phyloP scores from a whole-genome alignment of 2,113 vertebrate species.

The Puffinus mauretanicus region DNA sequence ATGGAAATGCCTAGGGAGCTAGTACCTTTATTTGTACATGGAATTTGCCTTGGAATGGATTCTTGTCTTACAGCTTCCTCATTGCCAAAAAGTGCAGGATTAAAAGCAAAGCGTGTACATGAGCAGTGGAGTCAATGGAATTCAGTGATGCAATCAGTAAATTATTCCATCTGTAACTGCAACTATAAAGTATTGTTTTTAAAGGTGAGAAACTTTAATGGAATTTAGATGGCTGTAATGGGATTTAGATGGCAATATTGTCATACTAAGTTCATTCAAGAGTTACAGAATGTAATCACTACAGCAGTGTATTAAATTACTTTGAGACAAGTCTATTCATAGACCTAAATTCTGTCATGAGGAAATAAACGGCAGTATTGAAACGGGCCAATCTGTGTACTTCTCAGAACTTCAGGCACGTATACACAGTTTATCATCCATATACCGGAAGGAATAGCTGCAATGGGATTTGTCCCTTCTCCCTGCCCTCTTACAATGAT shows the following conservation, averaged over 20 bases:
- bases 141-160: neutral
- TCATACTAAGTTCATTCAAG: neutral
- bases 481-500: neutral
- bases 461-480: neutral
- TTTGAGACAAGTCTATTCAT: neutral
- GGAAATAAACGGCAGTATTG: neutral
- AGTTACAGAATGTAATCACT: neutral
- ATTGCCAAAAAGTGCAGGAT: neutral
- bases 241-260: neutral
- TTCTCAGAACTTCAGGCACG: neutral
- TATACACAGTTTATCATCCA: neutral
- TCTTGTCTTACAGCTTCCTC: neutral
- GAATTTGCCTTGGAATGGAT: neutral
- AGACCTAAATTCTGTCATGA: neutral
- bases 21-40: neutral
- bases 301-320: neutral
- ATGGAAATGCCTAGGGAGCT: neutral
- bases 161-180: neutral
- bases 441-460: neutral
- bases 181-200: neutral
- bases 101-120: slow-evolving; percentile 4
- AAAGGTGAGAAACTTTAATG: neutral
- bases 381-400: neutral
- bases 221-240: neutral
- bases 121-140: slow-evolving; percentile 5